A percentile compares a stretch with the other conserved stretches of the same genome.
These are phyloP conservation scores for Neopelma chrysocephalum DNA, from an alignment of 2,797 vertebrate genomes.

Conservation along the genomic window DNA sequence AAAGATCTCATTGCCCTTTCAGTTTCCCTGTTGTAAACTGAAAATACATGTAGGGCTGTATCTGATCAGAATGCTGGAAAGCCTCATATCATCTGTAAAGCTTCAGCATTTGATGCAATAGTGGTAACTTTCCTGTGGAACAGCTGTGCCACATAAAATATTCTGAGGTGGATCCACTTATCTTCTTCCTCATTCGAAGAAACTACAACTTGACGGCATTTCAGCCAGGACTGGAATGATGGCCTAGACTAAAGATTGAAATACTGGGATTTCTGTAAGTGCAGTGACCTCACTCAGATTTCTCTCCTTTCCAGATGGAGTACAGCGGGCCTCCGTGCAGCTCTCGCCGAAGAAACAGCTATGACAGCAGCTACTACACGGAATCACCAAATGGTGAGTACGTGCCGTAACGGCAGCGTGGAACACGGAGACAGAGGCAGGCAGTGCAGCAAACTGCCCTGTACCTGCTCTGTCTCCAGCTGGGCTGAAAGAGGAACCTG, in stretches of 20 bases:
- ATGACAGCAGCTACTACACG: conserved; percentile 82
- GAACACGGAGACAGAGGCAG: neutral
- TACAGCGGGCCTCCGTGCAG: conserved; percentile 83
- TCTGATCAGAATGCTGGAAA: neutral
- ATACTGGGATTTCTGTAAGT: neutral
- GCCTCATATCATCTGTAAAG: neutral
- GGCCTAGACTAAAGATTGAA: neutral
- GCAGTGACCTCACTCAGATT: neutral
- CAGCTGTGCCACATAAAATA: neutral
- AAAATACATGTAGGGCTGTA: neutral
- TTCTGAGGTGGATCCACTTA: neutral
- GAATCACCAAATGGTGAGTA: conserved; percentile 85
- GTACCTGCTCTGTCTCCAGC: neutral
- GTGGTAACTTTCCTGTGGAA: neutral
- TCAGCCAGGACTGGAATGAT: neutral
- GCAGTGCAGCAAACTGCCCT: neutral
- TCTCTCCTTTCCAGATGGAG: conserved; percentile 84
- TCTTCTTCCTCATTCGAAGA: neutral
- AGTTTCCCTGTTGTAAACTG: neutral
- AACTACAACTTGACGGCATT: neutral
- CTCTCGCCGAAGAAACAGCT: conserved; percentile 80
- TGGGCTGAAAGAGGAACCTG: neutral
- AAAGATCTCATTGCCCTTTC: neutral
- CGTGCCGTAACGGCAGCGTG: rapidly evolving
- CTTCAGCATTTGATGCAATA: neutral